Base-by-base conservation (phyloP, 2,888 invertebrate genomes). In the Conus canariensis region DNA sequence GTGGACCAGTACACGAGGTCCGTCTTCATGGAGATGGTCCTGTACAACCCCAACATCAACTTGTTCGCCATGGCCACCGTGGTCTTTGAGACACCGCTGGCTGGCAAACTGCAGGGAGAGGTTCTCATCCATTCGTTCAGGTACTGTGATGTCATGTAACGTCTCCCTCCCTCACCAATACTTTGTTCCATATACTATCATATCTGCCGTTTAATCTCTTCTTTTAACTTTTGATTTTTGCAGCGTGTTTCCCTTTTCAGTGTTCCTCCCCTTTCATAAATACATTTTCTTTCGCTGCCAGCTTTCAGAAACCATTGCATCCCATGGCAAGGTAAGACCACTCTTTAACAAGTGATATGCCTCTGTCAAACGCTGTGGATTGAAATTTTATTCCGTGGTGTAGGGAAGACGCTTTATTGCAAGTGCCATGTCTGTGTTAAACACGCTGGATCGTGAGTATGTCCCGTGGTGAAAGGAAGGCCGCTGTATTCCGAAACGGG, bases 31-130 rank as follows among this genome's bases (percentile, higher is more conserved):
- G 94, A 94, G 90, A 93, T 94, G 87, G 93, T 94, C 3, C 90
- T 94, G 7, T 95, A 94, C 87, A 94, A 94, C 85, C 93, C 94
- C 2, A 94, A 94, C 87, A 93, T 93, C 58, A 94, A 95, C 90
- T 87, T 94, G 89, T 95, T 94, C 90, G 92, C 93, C 67, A 92
- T 92, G 85, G 90, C 91, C 45, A 91, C 92, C 30, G 92, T 93
- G 19, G 91, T 93, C n/a, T 93, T 94, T 60, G 95, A 95, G 90
- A 91, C 93, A 82, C 92, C 93, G 12, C 91, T 93, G 0, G 92
- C 93, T 60, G 95, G 94, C 87, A 91, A 93, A 86, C 92, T 93
- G 16, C 67, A 93, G 10, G 90, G 92, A 9, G 90, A 92, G 22
- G 89, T 92, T 12, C 89, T 93, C 25, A 90, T 94, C 1, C 92